A percentile compares a stretch with the other conserved stretches of the same genome.
These are phyloP conservation scores for Aythya baeri DNA, from an alignment of 2,113 vertebrate genomes.

Conservation along the genomic window DNA sequence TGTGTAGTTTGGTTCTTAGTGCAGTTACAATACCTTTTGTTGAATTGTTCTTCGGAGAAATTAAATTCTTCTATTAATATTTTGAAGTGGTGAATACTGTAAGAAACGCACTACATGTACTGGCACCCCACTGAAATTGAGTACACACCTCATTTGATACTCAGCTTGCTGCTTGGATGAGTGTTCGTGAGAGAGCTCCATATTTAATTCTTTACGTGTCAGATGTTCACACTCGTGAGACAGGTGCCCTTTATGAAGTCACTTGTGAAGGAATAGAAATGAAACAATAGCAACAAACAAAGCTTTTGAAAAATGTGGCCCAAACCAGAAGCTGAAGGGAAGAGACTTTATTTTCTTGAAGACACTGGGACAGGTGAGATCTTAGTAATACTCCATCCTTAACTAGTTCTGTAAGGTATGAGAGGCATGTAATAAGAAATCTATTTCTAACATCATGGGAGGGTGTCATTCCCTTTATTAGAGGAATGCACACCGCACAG, in stretches of 20 bases:
- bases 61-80: not conserved
- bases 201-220: not conserved
- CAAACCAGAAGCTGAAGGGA: not conserved
- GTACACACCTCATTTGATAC: rapidly evolving
- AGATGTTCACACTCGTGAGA: not conserved
- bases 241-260: not conserved
- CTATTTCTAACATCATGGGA: rapidly evolving
- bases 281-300: not conserved
- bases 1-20: not conserved
- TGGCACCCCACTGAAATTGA: not conserved
- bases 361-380: not conserved
- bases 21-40: not conserved
- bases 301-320: not conserved
- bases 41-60: not conserved
- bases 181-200: rapidly evolving
- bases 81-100: not conserved
- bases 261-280: not conserved
- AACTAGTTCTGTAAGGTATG: not conserved
- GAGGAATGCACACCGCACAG: not conserved
- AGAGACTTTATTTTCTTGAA: not conserved
- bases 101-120: rapidly evolving
- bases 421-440: not conserved
- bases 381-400: not conserved
- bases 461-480: not conserved
- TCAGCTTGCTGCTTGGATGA: not conserved